Percentiles rank a stretch among this genome's conserved stretches.
Conservation (phyloP, 1,140 invertebrate genomes). For the Homarus americanus region DNA sequence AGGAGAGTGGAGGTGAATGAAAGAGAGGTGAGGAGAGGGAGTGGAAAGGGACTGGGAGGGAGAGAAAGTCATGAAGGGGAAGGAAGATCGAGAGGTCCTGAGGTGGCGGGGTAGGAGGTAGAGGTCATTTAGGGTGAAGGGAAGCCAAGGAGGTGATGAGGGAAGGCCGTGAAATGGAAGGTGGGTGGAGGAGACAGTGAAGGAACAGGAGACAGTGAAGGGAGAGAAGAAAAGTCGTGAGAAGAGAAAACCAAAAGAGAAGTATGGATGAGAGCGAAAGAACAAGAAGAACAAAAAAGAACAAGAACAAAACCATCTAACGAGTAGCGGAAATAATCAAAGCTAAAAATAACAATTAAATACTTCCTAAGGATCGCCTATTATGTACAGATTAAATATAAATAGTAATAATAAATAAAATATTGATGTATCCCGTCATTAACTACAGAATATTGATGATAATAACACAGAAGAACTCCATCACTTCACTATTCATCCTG, state of each 20-base stretch:
- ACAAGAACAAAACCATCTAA: too few species aligned
- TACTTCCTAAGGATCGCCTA: too few species aligned
- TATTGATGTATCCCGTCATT: too few species aligned
- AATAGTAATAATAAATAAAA: too few species aligned
- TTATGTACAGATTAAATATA: too few species aligned
- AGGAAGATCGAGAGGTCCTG: not conserved
- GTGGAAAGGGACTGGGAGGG: not conserved
- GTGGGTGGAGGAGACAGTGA: not conserved
- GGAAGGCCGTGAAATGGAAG: not conserved
- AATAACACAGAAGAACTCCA: too few species aligned
- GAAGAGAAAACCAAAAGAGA: not conserved
- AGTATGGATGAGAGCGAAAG: not conserved
- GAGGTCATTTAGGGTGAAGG: not conserved
- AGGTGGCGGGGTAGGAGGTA: not conserved
- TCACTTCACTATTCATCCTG: too few species aligned
- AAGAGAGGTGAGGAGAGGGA: not conserved
- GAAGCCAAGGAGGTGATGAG: not conserved
- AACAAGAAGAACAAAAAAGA: too few species aligned
- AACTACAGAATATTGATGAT: too few species aligned
- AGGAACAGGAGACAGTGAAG: not conserved
- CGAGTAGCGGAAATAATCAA: too few species aligned
- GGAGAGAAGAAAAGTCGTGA: constrained; percentile 7
- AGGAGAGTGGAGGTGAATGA: too few species aligned
- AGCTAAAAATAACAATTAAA: too few species aligned
- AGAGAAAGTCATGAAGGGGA: not conserved